Evolutionary conservation across 2,888 invertebrate genomes (phyloP).

Genomic region (Crocallis elinguaria): DNA sequence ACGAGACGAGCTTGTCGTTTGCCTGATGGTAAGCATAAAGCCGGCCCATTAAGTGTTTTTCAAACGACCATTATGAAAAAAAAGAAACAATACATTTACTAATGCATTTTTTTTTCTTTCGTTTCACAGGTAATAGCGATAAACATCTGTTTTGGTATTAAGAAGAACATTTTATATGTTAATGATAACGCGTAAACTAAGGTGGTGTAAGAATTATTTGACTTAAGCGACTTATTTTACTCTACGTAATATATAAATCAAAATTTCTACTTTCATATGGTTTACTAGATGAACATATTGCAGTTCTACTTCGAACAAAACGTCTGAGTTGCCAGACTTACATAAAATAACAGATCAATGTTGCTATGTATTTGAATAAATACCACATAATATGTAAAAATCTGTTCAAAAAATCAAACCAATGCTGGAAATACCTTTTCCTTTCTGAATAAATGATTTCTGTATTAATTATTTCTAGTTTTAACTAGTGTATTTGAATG

Average conservation of each 20-base stretch:
- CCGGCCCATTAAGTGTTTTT: too few species aligned
- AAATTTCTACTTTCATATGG: slow-evolving; percentile 16
- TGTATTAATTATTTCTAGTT: background rate
- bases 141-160: slow-evolving; percentile 18
- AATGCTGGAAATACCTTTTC: background rate
- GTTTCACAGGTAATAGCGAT: slow-evolving; percentile 29
- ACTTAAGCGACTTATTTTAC: slow-evolving; percentile 28
- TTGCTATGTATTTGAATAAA: background rate
- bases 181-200: slow-evolving; percentile 31
- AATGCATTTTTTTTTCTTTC: background rate
- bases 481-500: slow-evolving; percentile 20
- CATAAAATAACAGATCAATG: background rate
- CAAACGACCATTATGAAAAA: too few species aligned
- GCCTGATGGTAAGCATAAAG: too few species aligned
- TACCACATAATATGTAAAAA: slow-evolving; percentile 3
- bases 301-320: background rate
- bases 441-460: background rate
- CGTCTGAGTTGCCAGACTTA: background rate
- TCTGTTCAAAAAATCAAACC: slow-evolving; percentile 21
- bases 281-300: slow-evolving; percentile 22
- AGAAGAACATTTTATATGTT: slow-evolving; percentile 32
- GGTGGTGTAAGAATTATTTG: slow-evolving; percentile 39
- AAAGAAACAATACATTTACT: too few species aligned
- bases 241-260: slow-evolving; percentile 10
- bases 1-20: too few species aligned